Conservation (phyloP, 2,797 vertebrate genomes). For the Momotus momota region DNA sequence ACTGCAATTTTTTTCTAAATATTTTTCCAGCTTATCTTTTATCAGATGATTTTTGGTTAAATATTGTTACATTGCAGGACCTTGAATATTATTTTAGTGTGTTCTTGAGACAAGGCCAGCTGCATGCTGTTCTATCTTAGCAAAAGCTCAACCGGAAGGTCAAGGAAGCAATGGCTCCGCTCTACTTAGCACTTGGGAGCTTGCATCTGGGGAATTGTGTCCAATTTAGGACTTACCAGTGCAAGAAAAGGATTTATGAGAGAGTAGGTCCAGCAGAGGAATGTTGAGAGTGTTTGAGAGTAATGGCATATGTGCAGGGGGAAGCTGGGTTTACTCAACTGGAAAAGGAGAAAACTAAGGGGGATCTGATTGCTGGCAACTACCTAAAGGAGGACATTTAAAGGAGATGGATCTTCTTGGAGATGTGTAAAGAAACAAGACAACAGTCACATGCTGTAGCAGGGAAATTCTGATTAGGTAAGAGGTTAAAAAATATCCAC, state of each 20-base stretch:
- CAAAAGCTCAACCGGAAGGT: not conserved
- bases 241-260: not conserved
- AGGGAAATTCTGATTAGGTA: not conserved
- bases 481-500: not conserved
- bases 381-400: not conserved
- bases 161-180: not conserved
- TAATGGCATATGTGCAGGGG: fast-evolving
- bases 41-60: not conserved
- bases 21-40: not conserved
- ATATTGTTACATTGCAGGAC: not conserved
- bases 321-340: not conserved
- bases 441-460: not conserved
- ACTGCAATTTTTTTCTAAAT: not conserved
- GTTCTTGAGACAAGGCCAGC: not conserved
- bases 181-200: not conserved
- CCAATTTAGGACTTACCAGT: not conserved
- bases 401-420: not conserved
- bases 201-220: not conserved
- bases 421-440: not conserved
- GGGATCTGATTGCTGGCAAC: not conserved
- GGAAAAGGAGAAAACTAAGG: not conserved
- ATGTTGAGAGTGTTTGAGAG: fast-evolving
- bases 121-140: not conserved
- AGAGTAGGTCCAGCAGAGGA: not conserved
- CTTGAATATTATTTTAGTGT: not conserved